Evolutionary conservation across 1,140 invertebrate genomes (phyloP), one percentile per base, ranked within the genome.

Genomic region (Schmidtea mediterranea): DNA sequence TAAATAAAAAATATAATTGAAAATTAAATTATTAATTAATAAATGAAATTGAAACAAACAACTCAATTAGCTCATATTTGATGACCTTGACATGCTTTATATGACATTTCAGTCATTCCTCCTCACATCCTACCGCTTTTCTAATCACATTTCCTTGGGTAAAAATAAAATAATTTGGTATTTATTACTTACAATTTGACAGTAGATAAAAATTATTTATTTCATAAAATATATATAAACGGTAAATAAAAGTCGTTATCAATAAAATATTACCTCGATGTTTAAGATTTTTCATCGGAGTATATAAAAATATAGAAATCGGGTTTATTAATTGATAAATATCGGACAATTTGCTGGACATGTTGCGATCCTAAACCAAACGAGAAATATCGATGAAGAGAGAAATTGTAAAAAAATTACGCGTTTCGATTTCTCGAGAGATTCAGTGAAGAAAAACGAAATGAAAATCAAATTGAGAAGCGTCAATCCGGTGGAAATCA

Each of bases 401-500:
- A n/a, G 9, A 46, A 9, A 32, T 32, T 32, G 3, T 32, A 32
- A 32, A 32, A 32, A 10, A 32, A 32, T 6, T 32, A 32, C 26
- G 10, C 26, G 26, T 32, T 32, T 32, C 26, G 3, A 3, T 32
- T 32, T 32, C 10, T 80, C 74, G 52, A 95, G 68, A 43, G 82
- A 82, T 72, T 94, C 89, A 53, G 78, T 74, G 54, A 92, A 74
- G 52, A 68, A 77, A n/a, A 74, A 65, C 26, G 63, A 56, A 18
- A 94, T 69, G 54, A 83, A 78, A 19, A 79, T 49, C 10, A 92
- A 68, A 69, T 94, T 82, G 16, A 74, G 63, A 0, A 78, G 32
- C 13, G 82, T 73, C 15, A 95, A 68, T 19, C 70, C 58, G 18
- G 92, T 69, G 1, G 86, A 82, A 63, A 87, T 79, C 2, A 79